These are phyloP conservation scores for Malurus elegans DNA, from an alignment of 2,113 vertebrate genomes.

Conservation along the genomic window DNA sequence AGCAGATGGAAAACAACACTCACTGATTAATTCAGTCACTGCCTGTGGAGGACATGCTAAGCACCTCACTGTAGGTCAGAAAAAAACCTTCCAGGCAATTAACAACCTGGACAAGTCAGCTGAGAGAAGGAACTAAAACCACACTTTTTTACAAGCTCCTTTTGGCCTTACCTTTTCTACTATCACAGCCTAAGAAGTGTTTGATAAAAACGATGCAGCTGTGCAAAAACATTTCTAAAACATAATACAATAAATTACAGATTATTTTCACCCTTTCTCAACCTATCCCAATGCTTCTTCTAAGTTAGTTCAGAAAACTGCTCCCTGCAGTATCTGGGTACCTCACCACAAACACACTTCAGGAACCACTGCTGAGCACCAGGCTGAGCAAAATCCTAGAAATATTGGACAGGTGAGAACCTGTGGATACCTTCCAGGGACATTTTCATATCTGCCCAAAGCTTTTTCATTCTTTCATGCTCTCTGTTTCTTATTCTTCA, in stretches of 20 bases:
- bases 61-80: not conserved
- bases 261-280: not conserved
- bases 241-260: not conserved
- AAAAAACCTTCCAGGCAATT: not conserved
- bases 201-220: not conserved
- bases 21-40: not conserved
- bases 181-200: not conserved
- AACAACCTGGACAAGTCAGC: not conserved
- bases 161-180: not conserved
- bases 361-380: not conserved
- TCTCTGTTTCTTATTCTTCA: not conserved
- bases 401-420: not conserved
- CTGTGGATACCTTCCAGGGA: not conserved
- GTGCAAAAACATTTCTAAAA: not conserved
- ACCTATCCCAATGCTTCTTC: not conserved
- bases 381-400: not conserved
- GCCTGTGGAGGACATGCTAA: not conserved
- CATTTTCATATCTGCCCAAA: not conserved
- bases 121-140: not conserved
- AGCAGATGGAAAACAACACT: not conserved
- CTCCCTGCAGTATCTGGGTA: not conserved
- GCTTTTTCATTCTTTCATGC: not conserved
- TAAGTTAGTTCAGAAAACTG: not conserved
- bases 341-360: not conserved
- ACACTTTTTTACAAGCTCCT: not conserved